Evolutionary conservation across 2,888 invertebrate genomes (phyloP).

Genomic region (Cheilosia pagana): DNA sequence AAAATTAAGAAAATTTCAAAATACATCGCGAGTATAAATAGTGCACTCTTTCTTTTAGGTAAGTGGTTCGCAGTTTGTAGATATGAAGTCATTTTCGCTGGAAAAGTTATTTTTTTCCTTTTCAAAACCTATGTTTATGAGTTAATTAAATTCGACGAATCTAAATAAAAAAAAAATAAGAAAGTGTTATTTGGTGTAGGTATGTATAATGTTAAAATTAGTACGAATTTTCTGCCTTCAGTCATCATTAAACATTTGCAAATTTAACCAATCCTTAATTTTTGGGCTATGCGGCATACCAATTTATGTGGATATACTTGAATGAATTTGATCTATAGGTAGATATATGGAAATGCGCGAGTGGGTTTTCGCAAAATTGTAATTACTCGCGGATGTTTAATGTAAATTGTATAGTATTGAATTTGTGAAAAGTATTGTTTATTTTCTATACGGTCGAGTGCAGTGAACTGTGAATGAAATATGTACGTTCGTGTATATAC

Average conservation of each 20-base stretch:
- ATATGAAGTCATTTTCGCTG: slow-evolving; percentile 1
- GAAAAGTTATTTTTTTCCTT: neutral
- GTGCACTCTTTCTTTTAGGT: slow-evolving; percentile 28
- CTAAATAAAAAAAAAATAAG: neutral
- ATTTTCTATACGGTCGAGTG: neutral
- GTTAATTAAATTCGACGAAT: slow-evolving; percentile 1
- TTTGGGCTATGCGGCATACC: neutral
- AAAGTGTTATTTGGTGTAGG: neutral
- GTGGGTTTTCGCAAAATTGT: slow-evolving; percentile 5
- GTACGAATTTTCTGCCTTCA: neutral
- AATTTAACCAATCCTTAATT: neutral
- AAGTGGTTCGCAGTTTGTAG: slow-evolving; percentile 30
- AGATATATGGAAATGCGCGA: neutral
- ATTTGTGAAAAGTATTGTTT: neutral
- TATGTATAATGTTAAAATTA: neutral
- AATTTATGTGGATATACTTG: slow-evolving; percentile 11
- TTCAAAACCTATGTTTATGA: neutral
- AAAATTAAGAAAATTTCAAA: slow-evolving; percentile 10
- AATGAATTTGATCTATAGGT: neutral
- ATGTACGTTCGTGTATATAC: neutral
- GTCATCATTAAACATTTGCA: neutral
- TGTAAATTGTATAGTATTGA: neutral
- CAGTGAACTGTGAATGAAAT: slow-evolving; percentile 3
- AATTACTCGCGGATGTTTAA: neutral
- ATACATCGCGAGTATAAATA: slow-evolving; percentile 25